Evolutionary conservation across 2,113 vertebrate species (phyloP).

Genomic region (Thamnaconus septentrionalis): DNA sequence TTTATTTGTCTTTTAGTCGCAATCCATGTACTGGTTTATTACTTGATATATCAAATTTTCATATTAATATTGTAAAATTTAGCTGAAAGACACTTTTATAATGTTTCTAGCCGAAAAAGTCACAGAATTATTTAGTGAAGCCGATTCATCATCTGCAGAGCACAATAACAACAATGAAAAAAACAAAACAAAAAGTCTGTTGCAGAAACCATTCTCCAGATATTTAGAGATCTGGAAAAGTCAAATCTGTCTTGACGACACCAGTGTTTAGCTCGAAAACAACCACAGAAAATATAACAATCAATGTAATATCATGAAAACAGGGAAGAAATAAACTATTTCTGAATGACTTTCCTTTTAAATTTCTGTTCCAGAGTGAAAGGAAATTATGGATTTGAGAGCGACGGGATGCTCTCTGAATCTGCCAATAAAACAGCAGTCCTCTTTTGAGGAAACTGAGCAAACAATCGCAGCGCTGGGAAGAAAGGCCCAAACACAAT

Average conservation of each 20-base stretch:
- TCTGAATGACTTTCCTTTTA: slow-evolving; percentile 9
- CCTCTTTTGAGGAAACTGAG: slow-evolving; percentile 28
- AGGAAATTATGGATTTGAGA: slow-evolving; percentile 48
- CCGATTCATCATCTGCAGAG: not conserved
- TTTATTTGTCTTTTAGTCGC: no score
- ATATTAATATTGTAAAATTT: no score
- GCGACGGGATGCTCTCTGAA: slow-evolving; percentile 23
- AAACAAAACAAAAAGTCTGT: not conserved
- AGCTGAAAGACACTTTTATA: no score
- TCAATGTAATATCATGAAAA: not conserved
- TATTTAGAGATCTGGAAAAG: no score
- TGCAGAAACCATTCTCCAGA: not conserved
- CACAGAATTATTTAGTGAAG: not conserved
- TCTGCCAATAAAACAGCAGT: slow-evolving; percentile 33
- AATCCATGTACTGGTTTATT: no score
- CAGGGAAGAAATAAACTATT: slow-evolving; percentile 11
- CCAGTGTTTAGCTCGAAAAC: not conserved
- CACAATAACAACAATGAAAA: not conserved
- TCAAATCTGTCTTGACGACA: not conserved
- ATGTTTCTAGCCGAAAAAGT: no score
- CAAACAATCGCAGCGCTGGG: slow-evolving; percentile 26
- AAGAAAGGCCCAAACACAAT: slow-evolving; percentile 47
- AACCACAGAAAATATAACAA: not conserved
- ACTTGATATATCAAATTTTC: no score
- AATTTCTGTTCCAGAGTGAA: slow-evolving; percentile 10